A percentile compares a stretch with the other conserved stretches of the same genome.
phyloP scores from a whole-genome alignment of 2,797 vertebrate genomes.

The Peromyscus aztecus region DNA sequence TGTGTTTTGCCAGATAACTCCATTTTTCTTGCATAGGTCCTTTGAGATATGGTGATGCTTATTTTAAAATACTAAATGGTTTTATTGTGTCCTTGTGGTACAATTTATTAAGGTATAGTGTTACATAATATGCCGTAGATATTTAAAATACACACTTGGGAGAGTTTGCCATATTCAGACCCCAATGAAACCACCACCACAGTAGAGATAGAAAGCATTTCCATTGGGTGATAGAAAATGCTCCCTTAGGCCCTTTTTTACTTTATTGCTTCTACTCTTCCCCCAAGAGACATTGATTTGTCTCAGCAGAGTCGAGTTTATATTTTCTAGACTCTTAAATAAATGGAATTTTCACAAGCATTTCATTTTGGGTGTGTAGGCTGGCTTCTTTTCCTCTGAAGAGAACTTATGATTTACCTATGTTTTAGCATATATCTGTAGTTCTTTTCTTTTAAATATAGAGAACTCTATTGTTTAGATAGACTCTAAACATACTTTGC shows the following conservation, averaged over 20 bases:
- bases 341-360: neutral
- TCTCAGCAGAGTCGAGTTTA: neutral
- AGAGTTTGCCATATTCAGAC: neutral
- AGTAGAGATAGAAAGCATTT: conserved; percentile 5
- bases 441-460: neutral
- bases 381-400: neutral
- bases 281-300: neutral
- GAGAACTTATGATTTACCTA: neutral
- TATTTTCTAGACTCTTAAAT: conserved; percentile 7
- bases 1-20: neutral
- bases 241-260: neutral
- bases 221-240: neutral
- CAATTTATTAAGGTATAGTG: neutral
- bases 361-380: neutral
- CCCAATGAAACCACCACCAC: neutral
- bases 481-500: neutral
- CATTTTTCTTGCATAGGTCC: neutral
- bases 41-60: neutral
- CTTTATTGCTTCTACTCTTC: neutral
- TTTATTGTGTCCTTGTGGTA: neutral
- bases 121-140: neutral
- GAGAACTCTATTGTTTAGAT: neutral
- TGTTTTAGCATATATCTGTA: neutral
- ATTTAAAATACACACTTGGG: conserved; percentile 28
- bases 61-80: neutral